Base-by-base conservation (phyloP, 2,888 invertebrate genomes). In the Serrognathus titanus region DNA sequence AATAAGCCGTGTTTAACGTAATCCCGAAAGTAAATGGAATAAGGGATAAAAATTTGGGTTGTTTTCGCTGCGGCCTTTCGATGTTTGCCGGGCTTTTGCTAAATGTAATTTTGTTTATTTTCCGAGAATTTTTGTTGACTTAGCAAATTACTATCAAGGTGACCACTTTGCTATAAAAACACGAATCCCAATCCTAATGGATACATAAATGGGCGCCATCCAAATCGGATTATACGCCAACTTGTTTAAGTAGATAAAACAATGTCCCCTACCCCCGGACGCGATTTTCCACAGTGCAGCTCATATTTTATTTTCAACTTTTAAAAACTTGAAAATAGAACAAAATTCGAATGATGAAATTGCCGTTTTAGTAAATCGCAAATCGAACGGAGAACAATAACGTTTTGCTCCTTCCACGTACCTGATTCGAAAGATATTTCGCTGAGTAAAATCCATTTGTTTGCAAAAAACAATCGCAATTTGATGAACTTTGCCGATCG, bases 381-480 rank as follows among this genome's bases (percentile, higher is more conserved):
- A 24, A 11, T 35, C 31, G n/a, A n/a, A 48, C 35, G 10, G 3
- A 24, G 12, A 48, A 48, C 12, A 48, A 48, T 13, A 16, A 48
- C 12, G 35, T 12, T 13, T 8, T 20, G 38, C 20, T 38, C 10
- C 38, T 35, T 10, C 12, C 20, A 77, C 83, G 83, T 77, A 89
- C 90, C 82, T 58, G 93, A 90, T 66, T 87, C 86, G 73, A 95
- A 94, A 39, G 87, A 85, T 66, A 95, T 83, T 79, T 96, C 95
- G 77, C 94, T 94, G 70, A 96, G 84, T 63, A 95, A 82, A 60
- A 95, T 87, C 94, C 94, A 95, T 72, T 88, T 86, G 64, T 89
- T 84, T 60, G 88, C 87, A 73, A 92, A 93, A 69, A 82, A 84
- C 11, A 94, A 81, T 68, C 88, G 83, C 67, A 90, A 71, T 80